phyloP scores from a whole-genome alignment of 1,140 invertebrate genomes.

The Charaxes varanes region DNA sequence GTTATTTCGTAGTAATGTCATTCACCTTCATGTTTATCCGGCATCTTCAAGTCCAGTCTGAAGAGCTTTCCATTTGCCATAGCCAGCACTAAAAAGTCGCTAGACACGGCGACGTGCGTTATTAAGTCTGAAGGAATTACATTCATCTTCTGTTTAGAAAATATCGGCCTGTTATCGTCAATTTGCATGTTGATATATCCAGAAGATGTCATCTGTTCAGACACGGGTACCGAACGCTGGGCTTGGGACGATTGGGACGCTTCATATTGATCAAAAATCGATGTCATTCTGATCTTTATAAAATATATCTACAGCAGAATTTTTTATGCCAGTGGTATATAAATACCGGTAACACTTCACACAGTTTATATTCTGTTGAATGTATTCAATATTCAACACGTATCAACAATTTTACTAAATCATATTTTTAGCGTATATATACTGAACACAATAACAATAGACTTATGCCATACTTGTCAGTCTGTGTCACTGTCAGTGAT shows the following conservation, averaged over 20 bases:
- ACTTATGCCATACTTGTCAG: too few relatives aligned
- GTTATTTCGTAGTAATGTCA: too few relatives aligned
- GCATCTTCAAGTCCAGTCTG: constrained; percentile 87
- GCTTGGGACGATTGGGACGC: constrained; percentile 80
- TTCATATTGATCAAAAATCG: constrained; percentile 86
- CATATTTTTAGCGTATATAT: too few relatives aligned
- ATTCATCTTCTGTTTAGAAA: constrained; percentile 85
- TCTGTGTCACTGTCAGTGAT: too few relatives aligned
- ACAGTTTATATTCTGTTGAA: too few relatives aligned
- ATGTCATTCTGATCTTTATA: constrained; percentile 75
- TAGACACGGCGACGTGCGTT: constrained; percentile 86
- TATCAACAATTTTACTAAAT: too few relatives aligned
- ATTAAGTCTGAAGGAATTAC: constrained; percentile 85
- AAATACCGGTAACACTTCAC: constrained; percentile 1
- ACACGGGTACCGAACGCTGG: constrained; percentile 37
- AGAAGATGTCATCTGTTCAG: constrained; percentile 70
- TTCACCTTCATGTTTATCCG: constrained; percentile 85
- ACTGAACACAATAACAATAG: too few relatives aligned
- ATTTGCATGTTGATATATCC: constrained; percentile 82
- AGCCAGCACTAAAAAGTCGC: constrained; percentile 87
- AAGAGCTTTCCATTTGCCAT: constrained; percentile 89
- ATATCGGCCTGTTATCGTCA: constrained; percentile 84
- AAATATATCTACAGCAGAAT: too few relatives aligned
- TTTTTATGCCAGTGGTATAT: too few relatives aligned
- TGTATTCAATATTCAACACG: too few relatives aligned